phyloP scores from a whole-genome alignment of 2,113 vertebrate species.

The Dromas ardeola region DNA sequence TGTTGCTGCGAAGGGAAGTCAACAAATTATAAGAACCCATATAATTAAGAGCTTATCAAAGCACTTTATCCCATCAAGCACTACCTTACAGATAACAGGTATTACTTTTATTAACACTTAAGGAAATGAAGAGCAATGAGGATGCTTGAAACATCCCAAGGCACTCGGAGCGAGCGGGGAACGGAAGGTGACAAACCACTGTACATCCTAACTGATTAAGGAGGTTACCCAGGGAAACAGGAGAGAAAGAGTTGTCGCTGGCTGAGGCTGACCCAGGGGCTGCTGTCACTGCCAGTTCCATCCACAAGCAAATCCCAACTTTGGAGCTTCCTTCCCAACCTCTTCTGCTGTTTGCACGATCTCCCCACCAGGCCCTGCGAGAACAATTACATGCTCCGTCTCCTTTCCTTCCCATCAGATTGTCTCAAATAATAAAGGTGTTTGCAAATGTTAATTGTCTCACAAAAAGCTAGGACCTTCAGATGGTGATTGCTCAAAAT shows the following conservation, averaged over 20 bases:
- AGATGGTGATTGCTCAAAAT: neutral
- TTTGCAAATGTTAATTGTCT: conserved; percentile 21
- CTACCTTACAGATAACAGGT: conserved; percentile 5
- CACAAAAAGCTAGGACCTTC: neutral
- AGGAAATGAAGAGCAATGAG: conserved; percentile 44
- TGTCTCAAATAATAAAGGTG: conserved; percentile 50
- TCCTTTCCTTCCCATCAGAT: neutral
- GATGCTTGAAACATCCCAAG: conserved; percentile 28
- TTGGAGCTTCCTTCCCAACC: neutral
- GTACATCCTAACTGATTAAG: conserved; percentile 2
- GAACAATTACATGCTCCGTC: neutral
- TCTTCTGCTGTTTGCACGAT: neutral
- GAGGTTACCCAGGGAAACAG: conserved; percentile 15
- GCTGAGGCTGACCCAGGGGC: neutral
- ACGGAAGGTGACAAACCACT: neutral
- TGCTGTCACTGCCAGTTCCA: neutral
- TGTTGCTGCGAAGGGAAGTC: neutral
- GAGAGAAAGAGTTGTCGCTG: neutral
- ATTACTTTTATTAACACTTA: conserved; percentile 48
- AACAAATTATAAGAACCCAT: conserved; percentile 11
- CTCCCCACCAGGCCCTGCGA: neutral
- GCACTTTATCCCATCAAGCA: conserved; percentile 46
- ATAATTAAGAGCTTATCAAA: conserved; percentile 42
- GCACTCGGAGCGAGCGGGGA: neutral
- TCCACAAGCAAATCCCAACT: neutral